Evolutionary conservation across 1,140 invertebrate species (phyloP).

Genomic region (Dufourea novaeangliae): DNA sequence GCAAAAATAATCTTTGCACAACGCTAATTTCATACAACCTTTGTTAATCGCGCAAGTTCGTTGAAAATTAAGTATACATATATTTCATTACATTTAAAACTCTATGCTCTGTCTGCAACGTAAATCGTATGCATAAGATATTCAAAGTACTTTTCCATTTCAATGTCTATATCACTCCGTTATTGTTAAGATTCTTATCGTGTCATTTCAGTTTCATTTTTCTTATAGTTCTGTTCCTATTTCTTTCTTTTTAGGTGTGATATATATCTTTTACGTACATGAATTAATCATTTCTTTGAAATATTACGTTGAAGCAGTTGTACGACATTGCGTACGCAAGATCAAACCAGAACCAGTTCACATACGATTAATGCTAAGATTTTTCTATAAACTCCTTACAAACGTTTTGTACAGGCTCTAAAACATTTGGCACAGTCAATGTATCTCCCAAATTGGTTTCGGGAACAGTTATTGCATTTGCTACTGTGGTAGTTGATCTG

Average conservation of each 20-base stretch:
- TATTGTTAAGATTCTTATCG: not conserved
- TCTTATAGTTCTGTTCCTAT: not conserved
- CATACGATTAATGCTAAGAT: constrained; percentile 62
- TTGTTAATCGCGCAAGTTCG: not conserved
- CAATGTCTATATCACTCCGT: not conserved
- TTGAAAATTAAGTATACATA: constrained; percentile 31
- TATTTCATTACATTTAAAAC: constrained; percentile 1
- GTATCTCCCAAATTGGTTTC: constrained; percentile 60
- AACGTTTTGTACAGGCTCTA: constrained; percentile 63
- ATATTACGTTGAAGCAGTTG: constrained; percentile 29
- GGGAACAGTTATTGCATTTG: constrained; percentile 63
- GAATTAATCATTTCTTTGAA: constrained; percentile 38
- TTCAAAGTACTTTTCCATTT: not conserved
- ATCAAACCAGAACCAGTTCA: not conserved
- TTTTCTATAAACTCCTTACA: constrained; percentile 65
- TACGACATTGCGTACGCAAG: constrained; percentile 16
- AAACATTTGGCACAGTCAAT: constrained; percentile 74
- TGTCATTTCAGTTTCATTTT: not conserved
- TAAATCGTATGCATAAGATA: not conserved
- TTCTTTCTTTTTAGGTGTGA: no score
- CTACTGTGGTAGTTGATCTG: constrained; percentile 76
- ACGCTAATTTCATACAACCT: constrained; percentile 29
- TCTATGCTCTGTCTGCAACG: not conserved
- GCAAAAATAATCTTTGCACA: constrained; percentile 28
- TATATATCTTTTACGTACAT: constrained; percentile 5